Evolutionary conservation across 2,888 invertebrate genomes (phyloP), one percentile per base, ranked within the genome.

Genomic region (Tinea semifulvella): DNA sequence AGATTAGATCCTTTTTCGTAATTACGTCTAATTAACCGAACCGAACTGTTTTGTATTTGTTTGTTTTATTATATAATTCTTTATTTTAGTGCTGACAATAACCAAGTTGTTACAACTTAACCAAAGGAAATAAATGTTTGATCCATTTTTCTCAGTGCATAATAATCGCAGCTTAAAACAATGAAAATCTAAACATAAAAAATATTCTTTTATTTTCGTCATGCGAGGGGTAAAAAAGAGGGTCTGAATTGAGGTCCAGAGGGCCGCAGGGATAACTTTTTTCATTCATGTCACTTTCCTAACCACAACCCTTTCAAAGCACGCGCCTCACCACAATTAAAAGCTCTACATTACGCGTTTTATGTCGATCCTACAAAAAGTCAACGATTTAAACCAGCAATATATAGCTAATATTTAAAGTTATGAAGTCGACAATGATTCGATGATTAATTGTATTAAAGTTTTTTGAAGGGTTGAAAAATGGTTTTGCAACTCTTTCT

Each of bases 301-400:
- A 31, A 31, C 31, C 31, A 14, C 31, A 31, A 31, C 31, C 31
- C 31, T 31, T 26, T 31, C 10, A 13, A 31, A 31, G 31, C 31
- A 31, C 31, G 31, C 31, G 31, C 31, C 31, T 31, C 31, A 14
- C 11, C 31, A 11, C 13, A 31, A 31, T 31, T 31, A 31, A 31
- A 31, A 31, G 14, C 14, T 4, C 7, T 31, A 31, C 31, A 31
- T 31, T 31, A 7, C 31, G n/a, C 31, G 31, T 13, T 13, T 31
- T 31, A n/a, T n/a, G 2, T n/a, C n/a, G 3, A 26, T 4, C 26
- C 7, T 2, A 3, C 3, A 3, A 6, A 26, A 26, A 26, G 11
- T n/a, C 6, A 2, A n/a, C n/a, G 11, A 10, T 26, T 6, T 26
- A 26, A 6, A 26, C 26, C 26, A 26, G 26, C 26, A 26, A 26